phyloP scores from a whole-genome alignment of 2,888 invertebrate species.

The Anthophora plumipes region DNA sequence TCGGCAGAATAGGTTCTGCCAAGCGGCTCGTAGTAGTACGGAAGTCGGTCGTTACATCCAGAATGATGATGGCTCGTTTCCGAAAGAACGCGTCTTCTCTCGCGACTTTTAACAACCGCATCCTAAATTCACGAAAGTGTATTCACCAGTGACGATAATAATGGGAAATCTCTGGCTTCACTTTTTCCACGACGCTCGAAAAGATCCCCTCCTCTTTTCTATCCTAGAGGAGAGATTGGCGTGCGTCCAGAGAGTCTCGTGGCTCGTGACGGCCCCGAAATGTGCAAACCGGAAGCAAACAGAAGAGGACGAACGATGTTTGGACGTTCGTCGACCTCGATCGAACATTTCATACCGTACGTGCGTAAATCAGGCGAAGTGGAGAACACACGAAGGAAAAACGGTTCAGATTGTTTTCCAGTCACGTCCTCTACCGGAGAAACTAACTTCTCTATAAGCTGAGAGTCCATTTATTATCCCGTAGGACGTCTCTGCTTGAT shows the following conservation, averaged over 20 bases:
- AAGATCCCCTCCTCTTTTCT: slow-evolving; percentile 22
- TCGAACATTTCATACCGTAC: slow-evolving; percentile 43
- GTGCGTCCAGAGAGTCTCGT: slow-evolving; percentile 38
- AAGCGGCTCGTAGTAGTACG: slow-evolving; percentile 12
- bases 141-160: slow-evolving; percentile 44
- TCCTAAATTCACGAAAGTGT: slow-evolving; percentile 51
- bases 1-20: slow-evolving; percentile 36
- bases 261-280: slow-evolving; percentile 26
- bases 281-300: slow-evolving; percentile 49
- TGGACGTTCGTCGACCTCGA: slow-evolving; percentile 30
- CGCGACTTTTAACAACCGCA: slow-evolving; percentile 45
- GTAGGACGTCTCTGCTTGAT: slow-evolving; percentile 11
- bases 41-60: slow-evolving; percentile 47
- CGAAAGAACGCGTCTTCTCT: slow-evolving; percentile 16
- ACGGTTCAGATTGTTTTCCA: slow-evolving; percentile 34
- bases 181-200: slow-evolving; percentile 27
- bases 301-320: slow-evolving; percentile 11
- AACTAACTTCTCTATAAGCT: not conserved
- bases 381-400: not conserved
- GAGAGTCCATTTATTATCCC: slow-evolving; percentile 24
- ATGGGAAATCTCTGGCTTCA: slow-evolving; percentile 13
- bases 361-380: slow-evolving; percentile 25
- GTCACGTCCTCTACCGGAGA: slow-evolving; percentile 18
- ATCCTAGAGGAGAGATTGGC: slow-evolving; percentile 35
- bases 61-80: slow-evolving; percentile 41